phyloP scores from a whole-genome alignment of 1,140 invertebrate genomes.

The Drosophila oshimai region DNA sequence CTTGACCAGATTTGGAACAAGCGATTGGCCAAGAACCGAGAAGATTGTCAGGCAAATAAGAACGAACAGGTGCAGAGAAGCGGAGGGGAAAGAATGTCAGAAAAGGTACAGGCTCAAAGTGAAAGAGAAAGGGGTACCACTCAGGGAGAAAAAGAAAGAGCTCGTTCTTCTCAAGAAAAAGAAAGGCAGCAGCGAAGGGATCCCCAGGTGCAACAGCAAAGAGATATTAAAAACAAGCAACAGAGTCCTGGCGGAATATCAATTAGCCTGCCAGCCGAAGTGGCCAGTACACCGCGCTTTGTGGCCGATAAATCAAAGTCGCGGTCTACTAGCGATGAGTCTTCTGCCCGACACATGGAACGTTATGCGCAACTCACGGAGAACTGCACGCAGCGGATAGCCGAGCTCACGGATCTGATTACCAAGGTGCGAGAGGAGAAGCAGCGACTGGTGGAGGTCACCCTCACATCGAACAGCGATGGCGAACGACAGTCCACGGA shows the following conservation, averaged over 20 bases:
- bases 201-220: neutral
- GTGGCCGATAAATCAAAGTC: neutral
- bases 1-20: constrained; percentile 63
- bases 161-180: neutral
- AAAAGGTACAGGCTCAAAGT: neutral
- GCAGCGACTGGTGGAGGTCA: constrained; percentile 72
- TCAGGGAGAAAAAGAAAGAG: neutral
- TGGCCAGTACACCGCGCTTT: neutral
- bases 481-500: constrained; percentile 72
- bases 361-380: constrained; percentile 67
- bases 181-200: neutral
- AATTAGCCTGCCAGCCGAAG: neutral
- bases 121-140: neutral
- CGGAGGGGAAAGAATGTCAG: neutral
- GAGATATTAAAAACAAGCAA: neutral
- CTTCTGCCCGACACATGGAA: constrained; percentile 24
- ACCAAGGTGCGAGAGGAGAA: constrained; percentile 78
- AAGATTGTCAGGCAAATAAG: neutral
- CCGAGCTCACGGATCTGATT: constrained; percentile 71
- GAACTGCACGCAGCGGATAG: constrained; percentile 75
- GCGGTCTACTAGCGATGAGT: neutral
- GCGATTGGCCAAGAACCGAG: constrained; percentile 17
- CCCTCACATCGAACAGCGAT: constrained; percentile 73
- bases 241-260: neutral
- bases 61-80: neutral